phyloP scores from a whole-genome alignment of 2,113 vertebrate genomes.

The Pomatostomus ruficeps region DNA sequence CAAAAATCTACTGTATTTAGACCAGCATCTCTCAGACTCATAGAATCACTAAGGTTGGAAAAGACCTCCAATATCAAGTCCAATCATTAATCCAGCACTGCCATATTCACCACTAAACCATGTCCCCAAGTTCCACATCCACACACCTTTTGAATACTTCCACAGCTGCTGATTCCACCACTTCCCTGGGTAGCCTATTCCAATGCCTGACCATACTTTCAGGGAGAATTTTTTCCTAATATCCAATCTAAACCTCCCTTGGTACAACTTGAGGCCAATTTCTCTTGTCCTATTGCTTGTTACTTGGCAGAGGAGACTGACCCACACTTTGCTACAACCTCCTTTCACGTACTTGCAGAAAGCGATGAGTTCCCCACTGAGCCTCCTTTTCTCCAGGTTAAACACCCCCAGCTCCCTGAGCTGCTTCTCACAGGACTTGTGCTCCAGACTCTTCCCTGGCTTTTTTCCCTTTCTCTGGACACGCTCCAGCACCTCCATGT shows the following conservation, averaged over 20 bases:
- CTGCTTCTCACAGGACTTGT: background rate
- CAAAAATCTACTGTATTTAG: background rate
- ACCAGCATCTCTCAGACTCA: background rate
- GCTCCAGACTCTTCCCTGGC: background rate
- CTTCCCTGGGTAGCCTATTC: background rate
- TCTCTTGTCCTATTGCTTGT: background rate
- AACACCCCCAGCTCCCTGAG: background rate
- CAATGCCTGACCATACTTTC: background rate
- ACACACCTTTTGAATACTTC: background rate
- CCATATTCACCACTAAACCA: background rate
- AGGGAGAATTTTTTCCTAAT: background rate
- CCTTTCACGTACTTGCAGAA: background rate
- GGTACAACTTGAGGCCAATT: background rate
- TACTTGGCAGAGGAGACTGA: background rate
- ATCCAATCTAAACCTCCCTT: background rate
- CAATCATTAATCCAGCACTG: background rate
- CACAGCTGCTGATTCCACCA: fast-evolving
- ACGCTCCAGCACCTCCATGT: fast-evolving
- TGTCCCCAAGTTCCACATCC: background rate
- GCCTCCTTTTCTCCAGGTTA: background rate
- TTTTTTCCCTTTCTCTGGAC: background rate
- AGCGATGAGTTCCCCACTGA: background rate
- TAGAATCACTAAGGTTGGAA: background rate
- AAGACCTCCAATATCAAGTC: fast-evolving
- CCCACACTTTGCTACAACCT: background rate